A percentile compares a stretch with the other conserved stretches of the same genome.
Conservation (phyloP, 2,888 invertebrate genomes). For the Athrips mouffetella region DNA sequence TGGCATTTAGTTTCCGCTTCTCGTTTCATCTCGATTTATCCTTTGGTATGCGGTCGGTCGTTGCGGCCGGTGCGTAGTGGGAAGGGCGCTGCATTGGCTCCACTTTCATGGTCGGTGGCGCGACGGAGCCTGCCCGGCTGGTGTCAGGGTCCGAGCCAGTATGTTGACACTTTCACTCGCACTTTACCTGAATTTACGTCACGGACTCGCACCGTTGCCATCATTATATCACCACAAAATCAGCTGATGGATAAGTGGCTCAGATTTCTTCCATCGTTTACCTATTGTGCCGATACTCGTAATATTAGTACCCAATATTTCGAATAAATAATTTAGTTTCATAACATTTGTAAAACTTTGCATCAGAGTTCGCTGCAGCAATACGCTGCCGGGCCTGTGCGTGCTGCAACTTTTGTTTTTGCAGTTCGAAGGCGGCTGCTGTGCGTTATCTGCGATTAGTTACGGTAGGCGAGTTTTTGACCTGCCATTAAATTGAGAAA, state of each 20-base stretch:
- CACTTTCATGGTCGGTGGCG: conserved; percentile 4
- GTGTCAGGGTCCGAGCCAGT: conserved; percentile 47
- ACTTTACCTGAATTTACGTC: conserved; percentile 61
- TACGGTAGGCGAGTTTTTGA: conserved; percentile 20
- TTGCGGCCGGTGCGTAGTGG: not conserved
- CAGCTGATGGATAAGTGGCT: conserved; percentile 51
- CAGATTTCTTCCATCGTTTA: not conserved
- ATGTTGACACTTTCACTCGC: conserved; percentile 66
- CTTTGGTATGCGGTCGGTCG: not conserved
- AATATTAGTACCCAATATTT: too few relatives aligned
- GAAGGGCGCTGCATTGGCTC: conserved; percentile 3
- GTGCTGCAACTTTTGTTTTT: conserved; percentile 32
- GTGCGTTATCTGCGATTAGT: conserved; percentile 33
- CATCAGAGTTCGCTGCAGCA: not conserved
- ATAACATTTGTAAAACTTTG: not conserved
- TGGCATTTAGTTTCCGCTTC: conserved; percentile 13
- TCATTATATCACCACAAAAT: conserved; percentile 69
- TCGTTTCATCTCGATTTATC: not conserved
- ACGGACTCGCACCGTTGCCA: conserved; percentile 43
- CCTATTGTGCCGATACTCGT: not conserved
- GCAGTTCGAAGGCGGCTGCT: conserved; percentile 35
- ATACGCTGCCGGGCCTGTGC: not conserved
- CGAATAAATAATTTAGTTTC: not conserved
- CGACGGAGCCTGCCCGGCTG: conserved; percentile 16
- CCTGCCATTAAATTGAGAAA: conserved; percentile 14